These are phyloP conservation scores for Pleuronectes platessa DNA, from an alignment of 2,113 vertebrate genomes.

Conservation along the genomic window DNA sequence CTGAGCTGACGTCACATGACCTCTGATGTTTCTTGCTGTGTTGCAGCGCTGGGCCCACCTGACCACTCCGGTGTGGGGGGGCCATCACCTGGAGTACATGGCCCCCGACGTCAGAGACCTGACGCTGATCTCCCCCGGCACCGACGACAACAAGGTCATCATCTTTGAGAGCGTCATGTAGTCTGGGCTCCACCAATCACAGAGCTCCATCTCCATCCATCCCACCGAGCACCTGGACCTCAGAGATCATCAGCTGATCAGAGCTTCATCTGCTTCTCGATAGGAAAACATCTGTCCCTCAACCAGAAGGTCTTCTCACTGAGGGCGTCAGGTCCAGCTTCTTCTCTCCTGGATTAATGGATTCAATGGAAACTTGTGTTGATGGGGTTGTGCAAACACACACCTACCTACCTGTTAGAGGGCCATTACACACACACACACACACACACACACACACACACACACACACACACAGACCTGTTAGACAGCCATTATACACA, in stretches of 20 bases:
- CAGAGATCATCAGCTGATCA: neutral
- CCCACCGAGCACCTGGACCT: conserved; percentile 15
- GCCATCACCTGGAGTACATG: conserved; percentile 87
- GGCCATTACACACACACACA: neutral
- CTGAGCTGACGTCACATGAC: neutral
- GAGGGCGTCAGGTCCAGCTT: neutral
- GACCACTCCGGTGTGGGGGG: conserved; percentile 84
- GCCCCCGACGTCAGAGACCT: conserved; percentile 81
- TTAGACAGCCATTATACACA: neutral
- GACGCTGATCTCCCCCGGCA: conserved; percentile 72
- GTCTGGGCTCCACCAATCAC: neutral
- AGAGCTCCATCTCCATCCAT: neutral
- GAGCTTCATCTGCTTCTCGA: neutral
- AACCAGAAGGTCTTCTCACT: too few species aligned
- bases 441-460: neutral
- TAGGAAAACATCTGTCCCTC: neutral
- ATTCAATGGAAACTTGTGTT: neutral
- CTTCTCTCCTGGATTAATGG: neutral
- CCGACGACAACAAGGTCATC: conserved; percentile 85
- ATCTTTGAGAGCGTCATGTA: conserved; percentile 88
- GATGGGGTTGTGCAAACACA: conserved; percentile 10
- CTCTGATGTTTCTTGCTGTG: neutral
- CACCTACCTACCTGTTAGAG: neutral
- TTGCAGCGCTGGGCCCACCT: conserved; percentile 83
- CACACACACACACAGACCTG: neutral